phyloP scores from a whole-genome alignment of 2,888 invertebrate genomes.

The Rotaria magnacalcarata region DNA sequence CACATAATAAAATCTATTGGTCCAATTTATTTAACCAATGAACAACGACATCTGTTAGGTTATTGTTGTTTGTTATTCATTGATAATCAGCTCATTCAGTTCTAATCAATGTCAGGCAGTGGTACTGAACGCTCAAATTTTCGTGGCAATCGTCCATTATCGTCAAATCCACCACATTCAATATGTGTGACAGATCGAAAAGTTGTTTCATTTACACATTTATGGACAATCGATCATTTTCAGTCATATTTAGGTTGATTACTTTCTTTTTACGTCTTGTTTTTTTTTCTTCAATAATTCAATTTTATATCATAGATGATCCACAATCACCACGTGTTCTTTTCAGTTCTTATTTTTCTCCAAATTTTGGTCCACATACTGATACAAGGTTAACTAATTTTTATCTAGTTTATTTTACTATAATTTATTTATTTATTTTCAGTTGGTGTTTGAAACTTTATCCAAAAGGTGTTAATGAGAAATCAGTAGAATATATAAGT shows the following conservation, averaged over 20 bases:
- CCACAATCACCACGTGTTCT: slow-evolving; percentile 35
- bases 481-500: slow-evolving; percentile 17
- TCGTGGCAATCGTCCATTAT: slow-evolving; percentile 4
- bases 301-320: not conserved
- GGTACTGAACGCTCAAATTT: slow-evolving; percentile 20
- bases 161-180: slow-evolving; percentile 13
- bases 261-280: not conserved
- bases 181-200: slow-evolving; percentile 9
- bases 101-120: slow-evolving; percentile 28
- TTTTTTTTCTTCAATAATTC: not conserved
- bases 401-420: not conserved
- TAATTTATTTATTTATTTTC: not conserved
- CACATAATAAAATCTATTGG: not conserved
- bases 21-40: not conserved
- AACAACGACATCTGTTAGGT: not conserved
- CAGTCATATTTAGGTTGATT: slow-evolving; percentile 1
- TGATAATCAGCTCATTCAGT: not conserved
- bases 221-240: slow-evolving; percentile 35
- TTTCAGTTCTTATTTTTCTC: slow-evolving; percentile 31
- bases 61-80: not conserved
- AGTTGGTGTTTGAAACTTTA: slow-evolving; percentile 32
- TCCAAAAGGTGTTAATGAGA: slow-evolving; percentile 38
- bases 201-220: slow-evolving; percentile 20
- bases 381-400: not conserved
- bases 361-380: slow-evolving; percentile 34